These are phyloP conservation scores for Polietes domitor DNA, from an alignment of 2,888 invertebrate genomes.

Conservation along the genomic window DNA sequence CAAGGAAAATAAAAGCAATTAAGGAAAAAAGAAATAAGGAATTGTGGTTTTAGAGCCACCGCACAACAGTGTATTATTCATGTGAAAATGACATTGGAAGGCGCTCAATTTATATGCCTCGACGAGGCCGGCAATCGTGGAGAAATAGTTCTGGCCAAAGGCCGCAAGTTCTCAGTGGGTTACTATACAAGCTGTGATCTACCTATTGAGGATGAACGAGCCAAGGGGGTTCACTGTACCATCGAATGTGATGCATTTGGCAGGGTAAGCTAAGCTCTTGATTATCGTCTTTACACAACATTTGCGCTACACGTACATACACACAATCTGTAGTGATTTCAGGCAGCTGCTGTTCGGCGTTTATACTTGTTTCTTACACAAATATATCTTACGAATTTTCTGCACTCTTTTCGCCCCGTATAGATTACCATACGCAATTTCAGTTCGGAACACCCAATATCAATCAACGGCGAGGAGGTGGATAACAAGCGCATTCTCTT, in stretches of 20 bases:
- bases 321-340: neutral
- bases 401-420: conserved; percentile 16
- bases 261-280: conserved; percentile 75
- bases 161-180: conserved; percentile 77
- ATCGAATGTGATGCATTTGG: conserved; percentile 79
- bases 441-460: conserved; percentile 72
- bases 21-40: neutral
- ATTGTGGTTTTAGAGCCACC: neutral
- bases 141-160: conserved; percentile 71
- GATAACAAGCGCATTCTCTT: conserved; percentile 73
- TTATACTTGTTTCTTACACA: neutral
- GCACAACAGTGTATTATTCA: neutral
- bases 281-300: neutral
- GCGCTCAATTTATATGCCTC: conserved; percentile 75
- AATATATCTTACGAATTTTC: conserved; percentile 8
- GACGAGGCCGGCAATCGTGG: conserved; percentile 68
- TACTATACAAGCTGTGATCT: conserved; percentile 76
- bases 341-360: neutral
- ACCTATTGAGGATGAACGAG: conserved; percentile 72
- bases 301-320: no score
- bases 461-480: conserved; percentile 73
- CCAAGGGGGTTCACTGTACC: conserved; percentile 76
- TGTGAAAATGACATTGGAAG: conserved; percentile 75
- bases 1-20: conserved; percentile 9
- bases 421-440: conserved; percentile 78